These are phyloP conservation scores for Astur gentilis DNA, from an alignment of 2,113 vertebrate genomes.

Conservation along the genomic window DNA sequence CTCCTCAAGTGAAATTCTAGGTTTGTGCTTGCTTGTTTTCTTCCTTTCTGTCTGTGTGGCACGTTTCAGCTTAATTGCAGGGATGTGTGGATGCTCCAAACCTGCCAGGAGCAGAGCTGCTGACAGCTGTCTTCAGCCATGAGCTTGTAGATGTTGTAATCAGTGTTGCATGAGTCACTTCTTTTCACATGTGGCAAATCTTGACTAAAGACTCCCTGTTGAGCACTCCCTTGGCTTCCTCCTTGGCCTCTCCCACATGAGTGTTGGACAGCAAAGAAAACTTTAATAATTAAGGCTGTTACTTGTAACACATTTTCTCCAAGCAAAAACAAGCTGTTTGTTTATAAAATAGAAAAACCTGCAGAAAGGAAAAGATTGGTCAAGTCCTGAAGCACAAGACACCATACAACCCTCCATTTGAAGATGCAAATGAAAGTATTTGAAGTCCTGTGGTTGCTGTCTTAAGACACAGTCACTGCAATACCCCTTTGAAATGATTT, in stretches of 20 bases:
- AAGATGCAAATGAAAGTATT: neutral
- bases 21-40: neutral
- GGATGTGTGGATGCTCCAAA: neutral
- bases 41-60: neutral
- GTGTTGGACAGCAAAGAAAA: neutral
- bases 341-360: neutral
- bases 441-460: neutral
- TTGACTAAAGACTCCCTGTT: neutral
- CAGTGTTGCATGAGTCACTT: rapidly evolving
- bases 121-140: neutral
- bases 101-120: neutral
- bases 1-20: rapidly evolving
- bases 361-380: neutral
- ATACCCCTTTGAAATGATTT: neutral
- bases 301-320: neutral
- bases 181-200: no score
- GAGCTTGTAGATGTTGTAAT: neutral
- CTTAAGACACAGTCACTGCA: no score
- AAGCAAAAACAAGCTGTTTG: neutral
- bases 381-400: neutral
- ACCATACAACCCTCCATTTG: neutral
- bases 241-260: neutral
- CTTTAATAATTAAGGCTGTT: neutral
- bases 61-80: neutral
- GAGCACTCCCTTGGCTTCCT: neutral